These are phyloP conservation scores for Clinocottus analis DNA, from an alignment of 2,113 vertebrate species.

Conservation along the genomic window DNA sequence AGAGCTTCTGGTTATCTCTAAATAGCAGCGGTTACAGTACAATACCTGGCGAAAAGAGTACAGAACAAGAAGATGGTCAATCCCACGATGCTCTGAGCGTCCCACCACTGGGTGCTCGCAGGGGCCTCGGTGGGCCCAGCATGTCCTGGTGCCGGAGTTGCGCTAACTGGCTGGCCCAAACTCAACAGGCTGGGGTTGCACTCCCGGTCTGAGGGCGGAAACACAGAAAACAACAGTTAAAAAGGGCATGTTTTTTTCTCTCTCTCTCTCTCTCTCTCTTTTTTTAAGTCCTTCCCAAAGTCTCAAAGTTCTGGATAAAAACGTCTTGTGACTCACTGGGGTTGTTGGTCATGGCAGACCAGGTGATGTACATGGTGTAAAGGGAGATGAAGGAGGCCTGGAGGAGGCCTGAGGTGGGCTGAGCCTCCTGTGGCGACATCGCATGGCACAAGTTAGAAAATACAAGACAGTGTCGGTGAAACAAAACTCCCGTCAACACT, in stretches of 20 bases:
- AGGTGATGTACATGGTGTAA: conserved; percentile 94
- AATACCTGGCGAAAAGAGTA: conserved; percentile 92
- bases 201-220: conserved; percentile 73
- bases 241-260: background rate
- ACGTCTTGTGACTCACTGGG: conserved; percentile 85
- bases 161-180: conserved; percentile 64
- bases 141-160: conserved; percentile 58
- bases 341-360: conserved; percentile 91
- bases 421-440: conserved; percentile 83
- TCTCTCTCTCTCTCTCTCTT: too few species aligned
- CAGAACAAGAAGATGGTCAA: conserved; percentile 90
- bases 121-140: fast-evolving
- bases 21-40: background rate
- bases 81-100: conserved; percentile 90
- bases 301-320: background rate
- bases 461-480: background rate
- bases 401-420: conserved; percentile 93
- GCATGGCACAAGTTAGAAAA: background rate
- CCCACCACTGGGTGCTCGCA: conserved; percentile 88
- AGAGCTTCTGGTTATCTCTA: background rate
- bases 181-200: conserved; percentile 93
- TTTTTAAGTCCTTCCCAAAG: background rate
- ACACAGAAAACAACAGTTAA: background rate
- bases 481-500: background rate
- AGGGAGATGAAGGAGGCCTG: conserved; percentile 92